Evolutionary conservation across 2,797 vertebrate genomes (phyloP), one percentile per base, ranked within the genome.

Genomic region (Jordanella pulchra): DNA sequence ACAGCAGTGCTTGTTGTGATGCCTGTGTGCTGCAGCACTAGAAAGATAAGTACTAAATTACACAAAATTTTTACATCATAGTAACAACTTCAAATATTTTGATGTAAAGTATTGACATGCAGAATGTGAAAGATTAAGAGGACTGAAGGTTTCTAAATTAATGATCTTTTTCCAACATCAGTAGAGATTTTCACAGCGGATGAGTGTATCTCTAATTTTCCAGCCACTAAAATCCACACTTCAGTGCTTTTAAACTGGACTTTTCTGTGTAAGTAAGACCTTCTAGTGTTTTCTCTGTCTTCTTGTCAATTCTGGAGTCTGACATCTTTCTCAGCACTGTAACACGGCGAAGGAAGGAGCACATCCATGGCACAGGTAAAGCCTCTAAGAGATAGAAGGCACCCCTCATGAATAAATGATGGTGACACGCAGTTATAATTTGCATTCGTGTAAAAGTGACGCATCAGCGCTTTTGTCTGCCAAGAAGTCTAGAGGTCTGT

Each of bases 371-470:
- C 67, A 73, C 92, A 94, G 92, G 93, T 93, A 88, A 87, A 89
- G 69, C 86, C 81, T 66, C 86, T 84, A 82, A 55, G 74, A 86
- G 83, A 84, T 76, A 21, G 87, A 86, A 79, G 87, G 73, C 74
- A 88, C 85, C 75, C 84, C 81, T 93, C 87, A 93, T 93, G 88
- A 94, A 94, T 94, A 89, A 94, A 90, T 91, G 82, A 94, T 91
- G 50, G 86, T 86, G 89, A 92, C 93, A 93, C 75, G 55, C 89
- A 82, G 89, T 80, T 81, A 91, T 94, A 86, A 93, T 94, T 93
- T 93, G 91, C 92, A 95, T 94, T 77, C 75, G 54, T 90, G 88
- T 86, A 89, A 93, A 93, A 90, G 83, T 89, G 87, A 89, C 86
- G 87, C 91, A 87, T 94, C 93, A 93, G 92, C 90, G 79, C 89